Base-by-base conservation (phyloP, 2,888 invertebrate species). In the Nomada ruficornis region DNA sequence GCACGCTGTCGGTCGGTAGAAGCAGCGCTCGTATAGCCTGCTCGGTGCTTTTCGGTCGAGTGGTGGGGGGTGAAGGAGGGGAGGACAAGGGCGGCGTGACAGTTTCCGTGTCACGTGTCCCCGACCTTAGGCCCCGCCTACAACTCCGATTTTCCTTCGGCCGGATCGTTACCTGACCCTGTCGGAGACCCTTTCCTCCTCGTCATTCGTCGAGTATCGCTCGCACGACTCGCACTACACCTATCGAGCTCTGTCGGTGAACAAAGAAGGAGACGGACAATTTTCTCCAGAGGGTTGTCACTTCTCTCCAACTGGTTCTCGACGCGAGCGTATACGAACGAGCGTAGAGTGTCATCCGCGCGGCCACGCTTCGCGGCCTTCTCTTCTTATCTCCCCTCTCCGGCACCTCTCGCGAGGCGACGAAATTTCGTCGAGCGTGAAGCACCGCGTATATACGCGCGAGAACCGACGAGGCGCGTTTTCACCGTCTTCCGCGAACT, bases 51-150 rank as follows among this genome's bases (percentile, higher is more conserved):
- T 85, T 85, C 72, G 87, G 78, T 64, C 87, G 85, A 79, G 79
- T 88, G 89, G 88, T 72, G 90, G 89, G 88, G 86, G 85, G 85
- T 77, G 89, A 87, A 82, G 86, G 90, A 88, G 90, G 88, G 91
- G 90, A 89, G 90, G 90, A 90, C 88, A 92, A 93, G 92, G 92
- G 93, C 92, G 93, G 93, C 92, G 93, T 93, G 93, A 93, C 93
- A 93, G 93, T 93, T 93, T 93, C 92, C 92, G 92, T 90, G 93
- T 93, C 93, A 93, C 93, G 93, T 93, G 93, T 93, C 93, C 90
- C 90, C 91, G 90, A 89, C 89, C 90, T 91, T 91, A 93, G 84
- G 93, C 93, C 86, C 93, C 93, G 93, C 93, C 93, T 92, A 92
- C 93, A 82, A 88, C 77, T 81, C 77, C 81, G 86, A 86, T 88